These are phyloP conservation scores for Ectemnius lituratus DNA, from an alignment of 2,888 invertebrate species.

Conservation along the genomic window DNA sequence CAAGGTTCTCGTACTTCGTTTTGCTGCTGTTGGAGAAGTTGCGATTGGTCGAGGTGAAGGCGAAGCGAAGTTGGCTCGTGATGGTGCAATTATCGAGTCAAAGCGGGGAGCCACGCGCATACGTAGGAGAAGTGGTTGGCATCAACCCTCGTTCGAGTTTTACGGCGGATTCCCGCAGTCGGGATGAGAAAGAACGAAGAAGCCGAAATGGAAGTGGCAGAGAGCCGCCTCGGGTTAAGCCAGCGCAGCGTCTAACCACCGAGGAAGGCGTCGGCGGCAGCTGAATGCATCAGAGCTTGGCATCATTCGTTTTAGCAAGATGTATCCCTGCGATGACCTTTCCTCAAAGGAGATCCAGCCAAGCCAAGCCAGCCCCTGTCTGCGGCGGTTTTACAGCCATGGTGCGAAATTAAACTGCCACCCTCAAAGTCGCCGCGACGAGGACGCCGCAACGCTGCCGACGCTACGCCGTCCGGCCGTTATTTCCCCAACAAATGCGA, in stretches of 20 bases:
- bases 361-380: constrained; percentile 13
- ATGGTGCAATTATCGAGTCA: constrained; percentile 40
- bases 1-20: neutral
- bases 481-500: constrained; percentile 6
- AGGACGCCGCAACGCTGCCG: no score
- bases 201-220: constrained; percentile 50
- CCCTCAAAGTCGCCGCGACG: constrained; percentile 42
- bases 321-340: constrained; percentile 39
- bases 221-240: constrained; percentile 25
- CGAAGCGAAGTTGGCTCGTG: constrained; percentile 43
- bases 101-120: constrained; percentile 37
- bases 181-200: no score
- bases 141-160: constrained; percentile 50
- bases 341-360: constrained; percentile 21
- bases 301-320: constrained; percentile 9
- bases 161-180: neutral
- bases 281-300: neutral
- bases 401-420: constrained; percentile 61
- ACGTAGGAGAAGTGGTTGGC: no score
- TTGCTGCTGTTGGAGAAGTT: no score
- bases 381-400: constrained; percentile 48
- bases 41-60: constrained; percentile 28
- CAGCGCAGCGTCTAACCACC: constrained; percentile 41
- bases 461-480: constrained; percentile 8
- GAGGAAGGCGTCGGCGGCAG: neutral